Percentiles rank a stretch among this genome's conserved stretches.
Conservation (phyloP, 2,113 vertebrate species). For the Xiphophorus maculatus region DNA sequence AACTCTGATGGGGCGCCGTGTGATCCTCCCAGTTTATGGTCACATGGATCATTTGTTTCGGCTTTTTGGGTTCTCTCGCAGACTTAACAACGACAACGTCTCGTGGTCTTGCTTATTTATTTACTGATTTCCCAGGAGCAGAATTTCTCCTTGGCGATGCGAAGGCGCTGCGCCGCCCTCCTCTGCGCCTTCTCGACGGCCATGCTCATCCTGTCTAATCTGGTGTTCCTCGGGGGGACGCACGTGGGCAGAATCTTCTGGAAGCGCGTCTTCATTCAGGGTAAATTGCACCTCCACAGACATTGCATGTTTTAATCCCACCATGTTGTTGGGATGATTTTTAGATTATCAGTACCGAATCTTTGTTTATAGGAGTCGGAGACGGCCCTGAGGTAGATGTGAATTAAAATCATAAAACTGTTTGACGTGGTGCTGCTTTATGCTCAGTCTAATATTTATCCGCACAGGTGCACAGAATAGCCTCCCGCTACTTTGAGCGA, state of each 20-base stretch:
- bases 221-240: conserved; percentile 94
- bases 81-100: conserved; percentile 26
- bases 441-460: conserved; percentile 7
- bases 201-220: conserved; percentile 95
- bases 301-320: conserved; percentile 16
- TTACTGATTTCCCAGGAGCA: conserved; percentile 79
- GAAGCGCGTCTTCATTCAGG: conserved; percentile 92
- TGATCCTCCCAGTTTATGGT: conserved; percentile 42
- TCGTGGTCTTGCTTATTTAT: conserved; percentile 39
- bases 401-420: neutral
- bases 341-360: neutral
- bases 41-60: conserved; percentile 21
- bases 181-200: conserved; percentile 90
- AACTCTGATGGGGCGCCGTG: conserved; percentile 20
- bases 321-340: conserved; percentile 23
- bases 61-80: conserved; percentile 16
- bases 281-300: conserved; percentile 64
- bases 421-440: conserved; percentile 7
- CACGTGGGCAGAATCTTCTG: conserved; percentile 92
- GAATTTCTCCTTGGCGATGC: conserved; percentile 80
- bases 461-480: conserved; percentile 2
- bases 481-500: conserved; percentile 21
- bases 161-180: conserved; percentile 85
- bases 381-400: neutral
- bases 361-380: neutral